Evolutionary conservation across 1,140 invertebrate species (phyloP).

Genomic region (Zaprionus lachaisei): DNA sequence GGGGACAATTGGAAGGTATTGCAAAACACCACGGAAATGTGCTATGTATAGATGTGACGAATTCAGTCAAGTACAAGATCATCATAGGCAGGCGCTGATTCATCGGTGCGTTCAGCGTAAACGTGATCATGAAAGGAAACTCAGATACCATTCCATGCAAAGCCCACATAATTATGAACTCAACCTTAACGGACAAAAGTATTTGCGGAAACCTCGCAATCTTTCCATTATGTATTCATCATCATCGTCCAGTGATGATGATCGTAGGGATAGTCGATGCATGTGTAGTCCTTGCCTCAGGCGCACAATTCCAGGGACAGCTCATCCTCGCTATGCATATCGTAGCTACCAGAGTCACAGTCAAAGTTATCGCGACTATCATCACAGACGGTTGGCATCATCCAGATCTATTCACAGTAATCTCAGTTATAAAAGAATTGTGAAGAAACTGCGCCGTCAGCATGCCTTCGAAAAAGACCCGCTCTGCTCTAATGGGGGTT

Average conservation of each 20-base stretch:
- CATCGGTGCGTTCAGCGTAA: constrained; percentile 35
- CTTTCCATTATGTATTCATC: constrained; percentile 32
- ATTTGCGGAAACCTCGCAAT: constrained; percentile 55
- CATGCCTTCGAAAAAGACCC: constrained; percentile 26
- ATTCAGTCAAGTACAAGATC: constrained; percentile 54
- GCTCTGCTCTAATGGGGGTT: constrained; percentile 58
- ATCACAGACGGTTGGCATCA: constrained; percentile 15
- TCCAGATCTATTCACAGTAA: constrained; percentile 24
- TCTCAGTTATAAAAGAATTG: constrained; percentile 10
- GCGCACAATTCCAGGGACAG: constrained; percentile 35
- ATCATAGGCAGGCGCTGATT: constrained; percentile 55
- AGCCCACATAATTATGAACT: constrained; percentile 20
- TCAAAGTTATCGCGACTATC: constrained; percentile 29
- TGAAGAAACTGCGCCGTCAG: constrained; percentile 31
- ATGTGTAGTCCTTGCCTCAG: constrained; percentile 39
- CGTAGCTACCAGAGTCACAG: constrained; percentile 20
- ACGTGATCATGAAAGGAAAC: constrained; percentile 36
- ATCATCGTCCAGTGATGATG: constrained; percentile 58
- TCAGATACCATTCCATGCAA: constrained; percentile 40
- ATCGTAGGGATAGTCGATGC: constrained; percentile 23
- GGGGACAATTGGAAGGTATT: too few species aligned
- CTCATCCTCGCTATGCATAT: constrained; percentile 46
- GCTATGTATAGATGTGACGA: constrained; percentile 56
- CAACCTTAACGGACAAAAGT: constrained; percentile 38
- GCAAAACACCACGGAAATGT: constrained; percentile 44